Base-by-base conservation (phyloP, 2,888 invertebrate species). In the Sceliomorpha sp. region DNA sequence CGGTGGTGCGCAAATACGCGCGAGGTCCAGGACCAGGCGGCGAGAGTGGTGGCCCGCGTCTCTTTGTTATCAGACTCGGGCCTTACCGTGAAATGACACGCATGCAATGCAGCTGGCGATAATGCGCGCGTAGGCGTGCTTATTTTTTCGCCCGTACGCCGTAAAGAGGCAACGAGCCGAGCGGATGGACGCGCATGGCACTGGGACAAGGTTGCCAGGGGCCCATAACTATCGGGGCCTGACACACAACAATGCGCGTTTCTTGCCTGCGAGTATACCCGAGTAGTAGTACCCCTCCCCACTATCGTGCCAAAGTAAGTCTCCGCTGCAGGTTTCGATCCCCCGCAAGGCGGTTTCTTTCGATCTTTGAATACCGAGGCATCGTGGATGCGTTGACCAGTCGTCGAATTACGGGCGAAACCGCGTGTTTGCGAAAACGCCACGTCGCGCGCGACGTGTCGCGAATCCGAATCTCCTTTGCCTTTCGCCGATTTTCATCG, bases 201-300 rank as follows among this genome's bases (percentile, higher is more conserved):
- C 84, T 85, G 85, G 85, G 85, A 86, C 86, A 86, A 86, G 86
- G 86, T 84, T 86, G 84, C 79, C 81, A 69, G 79, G 77, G 83
- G 77, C 79, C 84, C 84, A 85, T 85, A 84, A 84, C 84, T 83
- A 84, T 85, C 81, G 76, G 68, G 72, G 67, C 68, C 78, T 78
- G 79, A 79, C 81, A 81, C 73, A 82, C 78, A 84, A 84, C 82
- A 84, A 85, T 85, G 81, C 81, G 76, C 77, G 77, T 78, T 77
- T 77, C 76, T 80, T 80, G 55, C 74, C 72, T 70, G 70, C 53
- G 58, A 67, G 59, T 67, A 60, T 67, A 60, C 58, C 55, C 74
- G 70, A 63, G 72, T 73, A 70, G 77, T 73, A 70, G 77, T 76
- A 78, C 66, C 72, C 70, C 62, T 64, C 71, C 67, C 63, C 64